Base-by-base conservation (phyloP, 30 jellyfish, hydroid and myxozoan genomes). In the Turritopsis dohrnii region DNA sequence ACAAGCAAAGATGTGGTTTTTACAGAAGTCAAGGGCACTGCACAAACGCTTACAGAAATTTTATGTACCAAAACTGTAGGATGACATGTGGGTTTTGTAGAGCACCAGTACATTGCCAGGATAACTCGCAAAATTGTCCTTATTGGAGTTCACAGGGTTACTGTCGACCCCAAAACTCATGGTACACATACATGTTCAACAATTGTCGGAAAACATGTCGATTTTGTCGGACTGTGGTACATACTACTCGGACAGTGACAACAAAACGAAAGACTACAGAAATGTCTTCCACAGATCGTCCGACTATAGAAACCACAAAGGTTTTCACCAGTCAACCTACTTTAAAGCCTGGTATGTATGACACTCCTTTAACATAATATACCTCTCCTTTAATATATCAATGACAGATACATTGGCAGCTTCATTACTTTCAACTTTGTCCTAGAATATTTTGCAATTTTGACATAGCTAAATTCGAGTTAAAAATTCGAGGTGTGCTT, bases 51-150 rank as follows among this genome's bases (percentile, higher is more conserved):
- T 26, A 26, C 27, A 21, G 76, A 66, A 7, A 17, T 1, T 66
- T 66, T 17, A 76, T 76, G 84, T 1, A 28, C 23, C 84, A 76
- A 23, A 53, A 28, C 23, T 76, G 84, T 28, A 29, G 24, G 28
- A 76, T 16, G 69, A 76, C 84, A 18, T 76, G 84, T 16, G 84
- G 84, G 28, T 52, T 76, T 29, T 76, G 84, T 52, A 29, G 53
- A 19, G 53, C 28, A 76, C 23, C 31, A 19, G 3, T 13, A 23
- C 29, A 28, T 60, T 52, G 69, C 28, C 23, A 9, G 28, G 75
- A 76, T 18, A 52, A 26, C 9, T 52, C 72, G 76, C 23, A 22
- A 23, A 28, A 21, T 52, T 76, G 84, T 60, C 31, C 21, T 28
- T 29, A 18, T 18, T 76, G 84, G 84, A 76, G 52, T 20, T 27